Evolutionary conservation across 2,888 invertebrate genomes (phyloP), one percentile per base, ranked within the genome.

Genomic region (Agrilus mali): DNA sequence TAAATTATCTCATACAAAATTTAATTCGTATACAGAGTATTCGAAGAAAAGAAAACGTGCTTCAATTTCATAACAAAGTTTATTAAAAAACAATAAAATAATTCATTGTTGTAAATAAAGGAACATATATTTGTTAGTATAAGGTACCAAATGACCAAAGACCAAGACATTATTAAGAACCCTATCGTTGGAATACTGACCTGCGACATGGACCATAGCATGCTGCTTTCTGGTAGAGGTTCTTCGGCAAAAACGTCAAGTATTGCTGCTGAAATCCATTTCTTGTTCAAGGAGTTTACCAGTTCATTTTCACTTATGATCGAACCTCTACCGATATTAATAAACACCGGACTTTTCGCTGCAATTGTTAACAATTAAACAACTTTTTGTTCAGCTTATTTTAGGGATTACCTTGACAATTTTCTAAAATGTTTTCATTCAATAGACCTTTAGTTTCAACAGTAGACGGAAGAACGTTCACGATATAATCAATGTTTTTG

Each of bases 311-410:
- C 75, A 45, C 60, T 61, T 13, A 76, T 70, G n/a, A 77, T 59
- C 47, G 67, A 67, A 32, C 76, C 74, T 55, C 77, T 60, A 2
- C 77, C 77, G 44, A 77, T 64, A 54, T 77, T 78, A n/a, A 77
- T 72, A 49, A 77, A 71, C 33, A 75, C 63, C 13, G 71, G 55
- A 39, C 59, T 52, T 53, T 61, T 67, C 32, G 57, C 57, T 59
- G 39, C 12, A 50, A 45, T 40, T 40, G 38, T 43, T 17, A 4
- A 17, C 17, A 17, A 17, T 17, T 17, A 4, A 4, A 17, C 17
- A 17, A 17, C 17, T 39, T 36, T 17, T 34, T 10, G 5, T 20
- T 20, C 20, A 20, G 38, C 38, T 44, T 33, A 41, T 15, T 17
- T 17, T 17, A 17, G 3, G 12, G 7, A 13, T 20, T 52, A 62